A percentile compares a stretch with the other conserved stretches of the same genome.
Evolutionary conservation across 2,797 vertebrate genomes (phyloP).

Genomic region (Lateolabrax maculatus): DNA sequence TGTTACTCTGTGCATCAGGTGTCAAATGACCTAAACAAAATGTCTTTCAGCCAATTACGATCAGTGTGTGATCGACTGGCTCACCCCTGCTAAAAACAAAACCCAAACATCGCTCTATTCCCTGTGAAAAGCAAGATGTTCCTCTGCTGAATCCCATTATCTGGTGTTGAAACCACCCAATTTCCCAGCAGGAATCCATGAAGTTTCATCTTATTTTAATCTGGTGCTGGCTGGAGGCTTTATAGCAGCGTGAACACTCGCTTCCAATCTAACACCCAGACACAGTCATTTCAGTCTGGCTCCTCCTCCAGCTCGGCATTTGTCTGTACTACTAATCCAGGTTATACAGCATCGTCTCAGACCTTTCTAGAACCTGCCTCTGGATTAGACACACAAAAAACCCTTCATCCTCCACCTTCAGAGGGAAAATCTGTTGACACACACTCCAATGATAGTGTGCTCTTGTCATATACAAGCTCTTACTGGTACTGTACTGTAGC

Average conservation of each 20-base stretch:
- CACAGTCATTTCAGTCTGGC: slow-evolving; percentile 11
- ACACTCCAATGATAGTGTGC: neutral
- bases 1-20: slow-evolving; percentile 18
- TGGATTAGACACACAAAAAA: slow-evolving; percentile 62
- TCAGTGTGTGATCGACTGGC: slow-evolving; percentile 4
- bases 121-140: neutral
- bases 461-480: neutral
- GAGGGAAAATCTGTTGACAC: slow-evolving; percentile 12
- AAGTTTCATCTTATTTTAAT: slow-evolving; percentile 46
- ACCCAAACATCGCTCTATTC: neutral
- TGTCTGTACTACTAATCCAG: slow-evolving; percentile 59
- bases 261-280: slow-evolving; percentile 22
- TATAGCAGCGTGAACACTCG: neutral
- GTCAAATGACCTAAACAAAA: slow-evolving; percentile 22
- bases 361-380: slow-evolving; percentile 45
- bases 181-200: neutral
- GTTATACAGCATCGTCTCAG: slow-evolving; percentile 24
- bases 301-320: slow-evolving; percentile 31
- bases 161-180: neutral
- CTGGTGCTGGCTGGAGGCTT: slow-evolving; percentile 1
- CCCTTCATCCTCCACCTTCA: slow-evolving; percentile 58
- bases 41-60: slow-evolving; percentile 9
- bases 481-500: neutral
- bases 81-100: slow-evolving; percentile 4
- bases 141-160: slow-evolving; percentile 24